These are phyloP conservation scores for Agrochola lota DNA, from an alignment of 2,888 invertebrate genomes.

Conservation along the genomic window DNA sequence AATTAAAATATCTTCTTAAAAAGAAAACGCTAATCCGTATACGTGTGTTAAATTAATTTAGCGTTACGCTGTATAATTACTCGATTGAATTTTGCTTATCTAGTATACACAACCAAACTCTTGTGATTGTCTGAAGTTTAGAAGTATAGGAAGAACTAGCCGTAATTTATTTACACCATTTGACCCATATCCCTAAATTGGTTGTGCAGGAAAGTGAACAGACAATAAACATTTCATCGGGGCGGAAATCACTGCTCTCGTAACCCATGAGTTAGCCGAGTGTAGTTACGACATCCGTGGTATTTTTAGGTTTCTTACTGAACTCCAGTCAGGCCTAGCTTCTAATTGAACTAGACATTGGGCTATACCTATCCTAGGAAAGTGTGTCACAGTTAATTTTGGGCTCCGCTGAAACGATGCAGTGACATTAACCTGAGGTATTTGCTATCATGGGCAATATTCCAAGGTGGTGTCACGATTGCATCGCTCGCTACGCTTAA, in stretches of 20 bases:
- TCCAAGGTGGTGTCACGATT: constrained; percentile 77
- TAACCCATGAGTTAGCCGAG: constrained; percentile 45
- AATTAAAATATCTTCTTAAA: no score
- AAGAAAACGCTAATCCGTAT: no score
- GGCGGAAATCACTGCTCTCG: constrained; percentile 58
- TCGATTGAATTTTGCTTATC: not conserved
- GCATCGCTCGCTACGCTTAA: constrained; percentile 51
- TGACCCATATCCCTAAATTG: constrained; percentile 63
- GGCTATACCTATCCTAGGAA: constrained; percentile 73
- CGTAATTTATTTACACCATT: constrained; percentile 47
- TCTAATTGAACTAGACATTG: constrained; percentile 87
- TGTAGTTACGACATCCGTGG: constrained; percentile 55
- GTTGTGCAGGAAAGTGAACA: constrained; percentile 46
- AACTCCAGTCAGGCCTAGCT: constrained; percentile 39
- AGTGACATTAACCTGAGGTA: constrained; percentile 71
- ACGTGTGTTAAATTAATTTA: no score
- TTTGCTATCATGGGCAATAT: constrained; percentile 77
- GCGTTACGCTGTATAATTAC: not conserved
- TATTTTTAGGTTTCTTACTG: constrained; percentile 34
- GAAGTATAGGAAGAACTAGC: constrained; percentile 21
- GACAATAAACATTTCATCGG: constrained; percentile 68
- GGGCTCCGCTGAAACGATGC: constrained; percentile 67
- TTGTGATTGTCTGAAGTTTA: constrained; percentile 8
- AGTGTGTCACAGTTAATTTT: constrained; percentile 77
- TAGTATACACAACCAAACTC: constrained; percentile 7